Percentiles rank a stretch among this genome's conserved stretches.
Conservation (phyloP, 2,113 vertebrate genomes). For the Deroptyus accipitrinus region DNA sequence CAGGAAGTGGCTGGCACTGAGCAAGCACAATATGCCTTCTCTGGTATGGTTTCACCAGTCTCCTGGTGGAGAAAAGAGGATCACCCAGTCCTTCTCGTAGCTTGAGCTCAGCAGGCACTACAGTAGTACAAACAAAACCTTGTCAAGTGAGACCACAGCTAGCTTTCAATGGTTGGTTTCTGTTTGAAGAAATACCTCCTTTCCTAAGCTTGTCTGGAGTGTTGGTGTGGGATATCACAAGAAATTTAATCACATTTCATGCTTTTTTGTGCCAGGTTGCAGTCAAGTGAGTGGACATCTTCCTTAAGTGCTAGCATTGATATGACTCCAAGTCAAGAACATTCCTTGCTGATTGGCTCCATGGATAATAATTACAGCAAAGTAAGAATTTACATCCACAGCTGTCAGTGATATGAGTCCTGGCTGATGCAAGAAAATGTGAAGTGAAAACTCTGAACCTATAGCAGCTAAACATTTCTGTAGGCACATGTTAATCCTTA, state of each 20-base stretch:
- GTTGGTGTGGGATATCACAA: not conserved
- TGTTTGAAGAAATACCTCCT: not conserved
- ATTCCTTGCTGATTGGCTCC: slow-evolving; percentile 80
- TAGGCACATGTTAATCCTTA: not conserved
- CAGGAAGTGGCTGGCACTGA: not conserved
- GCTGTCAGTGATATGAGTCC: not conserved
- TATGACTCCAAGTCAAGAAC: slow-evolving; percentile 73
- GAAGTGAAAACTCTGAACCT: not conserved
- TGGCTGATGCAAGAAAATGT: not conserved
- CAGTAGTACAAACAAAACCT: not conserved
- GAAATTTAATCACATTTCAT: not conserved
- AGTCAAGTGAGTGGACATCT: slow-evolving; percentile 74
- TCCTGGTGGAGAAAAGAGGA: not conserved
- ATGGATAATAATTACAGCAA: slow-evolving; percentile 73
- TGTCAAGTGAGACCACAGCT: not conserved
- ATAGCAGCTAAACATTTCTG: not conserved
- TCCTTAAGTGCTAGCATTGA: slow-evolving; percentile 63
- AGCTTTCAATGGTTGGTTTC: not conserved
- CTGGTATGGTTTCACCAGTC: not conserved
- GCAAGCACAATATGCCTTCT: not conserved
- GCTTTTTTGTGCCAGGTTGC: slow-evolving; percentile 65
- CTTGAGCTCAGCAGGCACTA: not conserved
- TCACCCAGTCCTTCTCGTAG: not conserved
- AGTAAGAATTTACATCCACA: slow-evolving; percentile 71
- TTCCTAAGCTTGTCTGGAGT: not conserved